phyloP scores from a whole-genome alignment of 2,113 vertebrate species.

The Microtus richardsoni region DNA sequence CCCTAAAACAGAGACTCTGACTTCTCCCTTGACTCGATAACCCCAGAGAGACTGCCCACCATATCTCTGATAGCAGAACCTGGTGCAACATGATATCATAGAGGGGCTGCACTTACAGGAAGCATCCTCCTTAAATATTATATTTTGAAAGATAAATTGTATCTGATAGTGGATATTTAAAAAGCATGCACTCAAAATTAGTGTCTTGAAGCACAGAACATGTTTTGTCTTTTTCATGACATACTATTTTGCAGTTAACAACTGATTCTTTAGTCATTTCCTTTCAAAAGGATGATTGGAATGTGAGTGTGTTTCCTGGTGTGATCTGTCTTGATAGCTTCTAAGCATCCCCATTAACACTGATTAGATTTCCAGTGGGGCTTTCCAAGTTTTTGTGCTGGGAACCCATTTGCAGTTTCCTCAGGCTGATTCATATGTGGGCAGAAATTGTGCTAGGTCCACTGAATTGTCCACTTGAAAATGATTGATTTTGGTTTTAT shows the following conservation, averaged over 20 bases:
- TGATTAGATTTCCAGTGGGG: neutral
- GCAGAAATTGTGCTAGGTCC: neutral
- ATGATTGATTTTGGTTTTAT: neutral
- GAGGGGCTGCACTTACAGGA: neutral
- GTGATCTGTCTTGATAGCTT: neutral
- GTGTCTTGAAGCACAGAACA: neutral
- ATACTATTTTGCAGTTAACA: neutral
- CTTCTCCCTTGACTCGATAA: neutral
- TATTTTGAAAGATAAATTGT: neutral
- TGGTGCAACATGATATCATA: neutral
- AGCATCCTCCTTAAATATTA: neutral
- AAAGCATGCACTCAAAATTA: neutral
- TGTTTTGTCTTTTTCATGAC: neutral
- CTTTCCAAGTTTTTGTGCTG: neutral
- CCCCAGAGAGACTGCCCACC: neutral
- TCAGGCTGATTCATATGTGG: neutral
- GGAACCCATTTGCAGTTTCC: neutral
- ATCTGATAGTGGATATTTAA: neutral
- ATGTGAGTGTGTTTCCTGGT: neutral
- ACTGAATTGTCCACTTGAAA: neutral
- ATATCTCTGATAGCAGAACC: neutral
- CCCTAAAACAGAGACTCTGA: neutral
- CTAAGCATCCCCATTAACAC: neutral
- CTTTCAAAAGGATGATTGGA: neutral
- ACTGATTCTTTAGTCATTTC: neutral